Conservation (phyloP, 2,113 vertebrate species). For the Laterallus jamaicensis region DNA sequence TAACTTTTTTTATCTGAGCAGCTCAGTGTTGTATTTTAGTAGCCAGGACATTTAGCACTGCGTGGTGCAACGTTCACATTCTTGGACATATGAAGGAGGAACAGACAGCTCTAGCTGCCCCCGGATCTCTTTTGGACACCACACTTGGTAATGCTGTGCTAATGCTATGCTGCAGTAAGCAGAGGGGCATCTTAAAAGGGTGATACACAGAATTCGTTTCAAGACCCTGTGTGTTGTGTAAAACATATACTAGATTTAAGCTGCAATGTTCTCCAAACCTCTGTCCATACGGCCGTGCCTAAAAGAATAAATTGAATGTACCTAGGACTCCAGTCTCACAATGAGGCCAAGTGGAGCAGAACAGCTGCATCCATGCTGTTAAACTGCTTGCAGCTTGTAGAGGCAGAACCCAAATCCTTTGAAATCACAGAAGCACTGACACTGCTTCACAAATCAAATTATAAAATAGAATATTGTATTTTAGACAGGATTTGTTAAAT, state of each 20-base stretch:
- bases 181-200: neutral
- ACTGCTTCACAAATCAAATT: neutral
- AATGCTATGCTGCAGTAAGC: neutral
- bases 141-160: neutral
- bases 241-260: neutral
- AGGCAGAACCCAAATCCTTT: neutral
- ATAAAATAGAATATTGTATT: neutral
- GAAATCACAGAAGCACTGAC: neutral
- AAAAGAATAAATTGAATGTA: neutral
- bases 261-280: neutral
- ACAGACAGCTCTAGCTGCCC: neutral
- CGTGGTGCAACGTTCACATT: neutral
- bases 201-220: neutral
- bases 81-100: neutral
- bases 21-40: neutral
- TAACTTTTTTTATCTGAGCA: conserved; percentile 9
- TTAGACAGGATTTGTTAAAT: neutral
- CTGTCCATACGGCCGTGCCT: neutral
- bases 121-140: neutral
- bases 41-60: neutral
- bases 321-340: neutral
- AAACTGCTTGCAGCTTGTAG: neutral
- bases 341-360: neutral
- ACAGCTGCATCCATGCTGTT: neutral
- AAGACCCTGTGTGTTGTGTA: neutral